Conservation (phyloP, 1,140 invertebrate genomes). For the Magallana gigas region DNA sequence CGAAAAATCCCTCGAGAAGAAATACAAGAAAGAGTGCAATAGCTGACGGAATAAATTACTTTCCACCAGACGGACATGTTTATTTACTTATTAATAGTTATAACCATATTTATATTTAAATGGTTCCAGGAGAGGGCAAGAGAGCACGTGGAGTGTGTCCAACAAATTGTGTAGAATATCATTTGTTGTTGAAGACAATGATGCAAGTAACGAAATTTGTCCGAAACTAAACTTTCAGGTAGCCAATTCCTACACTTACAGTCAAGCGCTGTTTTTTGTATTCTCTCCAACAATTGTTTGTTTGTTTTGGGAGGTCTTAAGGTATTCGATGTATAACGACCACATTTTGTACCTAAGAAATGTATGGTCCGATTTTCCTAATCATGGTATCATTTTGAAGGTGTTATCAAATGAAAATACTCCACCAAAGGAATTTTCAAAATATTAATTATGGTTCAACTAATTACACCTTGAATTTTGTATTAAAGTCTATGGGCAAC, state of each 20-base stretch:
- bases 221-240: conserved; percentile 26
- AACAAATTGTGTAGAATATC: conserved; percentile 12
- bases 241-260: conserved; percentile 2
- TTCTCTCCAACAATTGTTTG: not conserved
- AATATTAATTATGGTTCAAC: too few relatives aligned
- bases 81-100: too few relatives aligned
- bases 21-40: not conserved
- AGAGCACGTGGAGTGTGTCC: not conserved
- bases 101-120: not conserved
- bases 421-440: too few relatives aligned
- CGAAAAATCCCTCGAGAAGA: not conserved
- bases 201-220: conserved; percentile 17
- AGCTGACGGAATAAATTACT: too few relatives aligned
- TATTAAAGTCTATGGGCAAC: too few relatives aligned
- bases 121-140: conserved; percentile 4
- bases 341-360: too few relatives aligned
- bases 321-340: too few relatives aligned
- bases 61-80: too few relatives aligned
- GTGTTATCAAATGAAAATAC: too few relatives aligned
- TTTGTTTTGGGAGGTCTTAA: conserved; percentile 42
- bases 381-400: too few relatives aligned
- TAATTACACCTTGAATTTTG: too few relatives aligned
- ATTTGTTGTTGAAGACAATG: conserved; percentile 35
- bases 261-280: not conserved
- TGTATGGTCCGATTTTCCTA: too few relatives aligned